Conservation (phyloP, 2,888 invertebrate species). For the Nasonovia ribisnigri region DNA sequence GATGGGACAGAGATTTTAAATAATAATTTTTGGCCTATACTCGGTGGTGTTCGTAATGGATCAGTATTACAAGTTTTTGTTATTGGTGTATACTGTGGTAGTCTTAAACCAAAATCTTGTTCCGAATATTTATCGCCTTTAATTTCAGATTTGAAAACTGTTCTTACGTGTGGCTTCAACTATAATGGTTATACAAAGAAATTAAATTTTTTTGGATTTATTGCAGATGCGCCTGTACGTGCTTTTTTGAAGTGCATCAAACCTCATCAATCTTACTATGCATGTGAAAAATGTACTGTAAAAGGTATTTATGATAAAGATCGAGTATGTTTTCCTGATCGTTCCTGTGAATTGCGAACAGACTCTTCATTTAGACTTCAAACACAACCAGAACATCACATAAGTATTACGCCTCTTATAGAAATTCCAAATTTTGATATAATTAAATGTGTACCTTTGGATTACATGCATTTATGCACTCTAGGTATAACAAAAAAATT, state of each 20-base stretch:
- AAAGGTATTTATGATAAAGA: conserved; percentile 12
- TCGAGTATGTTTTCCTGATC: not conserved
- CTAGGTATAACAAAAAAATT: no score
- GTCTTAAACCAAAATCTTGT: conserved; percentile 17
- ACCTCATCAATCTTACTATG: conserved; percentile 11
- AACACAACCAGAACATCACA: conserved; percentile 12
- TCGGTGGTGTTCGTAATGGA: not conserved
- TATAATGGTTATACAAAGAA: conserved; percentile 3
- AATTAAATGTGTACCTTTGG: no score
- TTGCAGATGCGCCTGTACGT: conserved; percentile 9
- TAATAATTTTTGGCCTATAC: not conserved
- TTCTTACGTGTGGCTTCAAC: not conserved
- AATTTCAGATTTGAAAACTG: conserved; percentile 22
- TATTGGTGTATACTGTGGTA: conserved; percentile 13
- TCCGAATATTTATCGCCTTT: conserved; percentile 7
- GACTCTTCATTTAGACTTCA: conserved; percentile 20
- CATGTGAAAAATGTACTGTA: conserved; percentile 24
- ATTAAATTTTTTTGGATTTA: conserved; percentile 15
- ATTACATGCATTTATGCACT: no score
- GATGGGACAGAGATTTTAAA: conserved; percentile 18
- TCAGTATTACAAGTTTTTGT: conserved; percentile 18
- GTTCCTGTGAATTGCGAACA: conserved; percentile 8
- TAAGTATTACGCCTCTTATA: no score
- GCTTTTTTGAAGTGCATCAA: conserved; percentile 9
- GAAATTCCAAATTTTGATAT: no score